Conservation (phyloP, 2,888 invertebrate genomes). For the Tipula confusa region DNA sequence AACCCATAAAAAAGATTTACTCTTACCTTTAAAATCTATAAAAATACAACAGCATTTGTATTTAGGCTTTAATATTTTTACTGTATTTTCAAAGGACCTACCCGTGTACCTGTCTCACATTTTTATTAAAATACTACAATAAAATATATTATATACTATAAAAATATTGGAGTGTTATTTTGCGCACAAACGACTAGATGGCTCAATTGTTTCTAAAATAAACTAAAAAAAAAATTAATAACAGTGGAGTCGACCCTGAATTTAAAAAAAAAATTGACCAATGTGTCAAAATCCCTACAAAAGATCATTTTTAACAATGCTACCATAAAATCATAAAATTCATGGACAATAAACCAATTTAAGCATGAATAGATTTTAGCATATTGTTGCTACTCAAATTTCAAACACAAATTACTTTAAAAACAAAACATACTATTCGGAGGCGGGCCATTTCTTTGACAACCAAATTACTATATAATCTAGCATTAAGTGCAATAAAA, state of each 20-base stretch:
- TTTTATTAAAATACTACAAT: background rate
- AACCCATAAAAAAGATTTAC: no score
- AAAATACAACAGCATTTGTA: no score
- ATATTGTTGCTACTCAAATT: background rate
- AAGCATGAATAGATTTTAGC: background rate
- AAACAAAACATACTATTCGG: background rate
- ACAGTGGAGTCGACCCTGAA: background rate
- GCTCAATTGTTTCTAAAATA: background rate
- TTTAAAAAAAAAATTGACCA: background rate
- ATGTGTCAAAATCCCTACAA: background rate
- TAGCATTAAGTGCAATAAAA: background rate
- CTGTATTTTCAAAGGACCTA: background rate
- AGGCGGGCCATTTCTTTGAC: background rate
- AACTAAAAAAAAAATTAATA: background rate
- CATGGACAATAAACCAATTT: background rate
- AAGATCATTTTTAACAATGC: background rate
- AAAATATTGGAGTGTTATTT: background rate
- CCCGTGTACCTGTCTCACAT: background rate
- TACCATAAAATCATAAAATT: background rate
- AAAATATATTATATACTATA: background rate
- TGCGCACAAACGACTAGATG: background rate
- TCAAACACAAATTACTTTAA: background rate
- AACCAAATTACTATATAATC: background rate
- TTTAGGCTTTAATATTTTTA: no score
- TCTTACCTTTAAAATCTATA: no score